Conservation (phyloP, 2,888 invertebrate species). For the Meliscaeva auricollis region DNA sequence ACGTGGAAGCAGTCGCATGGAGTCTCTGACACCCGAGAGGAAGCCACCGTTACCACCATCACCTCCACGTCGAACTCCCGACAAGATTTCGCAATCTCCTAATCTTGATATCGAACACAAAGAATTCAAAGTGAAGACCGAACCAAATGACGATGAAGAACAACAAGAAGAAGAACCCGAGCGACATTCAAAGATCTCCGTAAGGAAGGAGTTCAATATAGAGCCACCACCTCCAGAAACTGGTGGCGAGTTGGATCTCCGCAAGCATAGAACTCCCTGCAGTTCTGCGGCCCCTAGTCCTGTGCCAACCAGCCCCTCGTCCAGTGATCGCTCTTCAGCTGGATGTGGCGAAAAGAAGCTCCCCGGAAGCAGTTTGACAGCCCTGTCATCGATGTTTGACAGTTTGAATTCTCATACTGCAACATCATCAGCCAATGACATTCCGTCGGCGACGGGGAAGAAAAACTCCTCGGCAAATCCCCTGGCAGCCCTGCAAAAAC, state of each 20-base stretch:
- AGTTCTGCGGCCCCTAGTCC: constrained; percentile 79
- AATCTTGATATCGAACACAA: constrained; percentile 82
- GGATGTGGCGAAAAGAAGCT: constrained; percentile 85
- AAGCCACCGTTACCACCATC: constrained; percentile 85
- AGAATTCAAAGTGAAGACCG: constrained; percentile 80
- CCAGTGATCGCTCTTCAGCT: constrained; percentile 90
- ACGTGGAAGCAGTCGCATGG: constrained; percentile 91
- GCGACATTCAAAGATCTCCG: constrained; percentile 83
- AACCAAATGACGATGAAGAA: constrained; percentile 80
- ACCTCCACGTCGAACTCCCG: constrained; percentile 85
- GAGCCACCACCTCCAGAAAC: constrained; percentile 74
- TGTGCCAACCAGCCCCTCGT: constrained; percentile 87
- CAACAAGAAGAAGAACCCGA: constrained; percentile 75
- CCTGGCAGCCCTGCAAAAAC: constrained; percentile 96
- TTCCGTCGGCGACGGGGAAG: constrained; percentile 44
- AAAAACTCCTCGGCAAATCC: constrained; percentile 89
- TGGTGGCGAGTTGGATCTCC: constrained; percentile 57
- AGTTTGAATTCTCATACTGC: constrained; percentile 87
- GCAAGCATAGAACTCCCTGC: constrained; percentile 78
- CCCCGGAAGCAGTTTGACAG: constrained; percentile 88
- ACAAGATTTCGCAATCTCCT: constrained; percentile 77
- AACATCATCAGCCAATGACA: constrained; percentile 78
- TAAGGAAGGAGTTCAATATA: constrained; percentile 84
- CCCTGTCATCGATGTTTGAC: constrained; percentile 95
- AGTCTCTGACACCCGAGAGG: constrained; percentile 92